phyloP scores from a whole-genome alignment of 2,888 invertebrate genomes.

The Eustalomyia histrio region DNA sequence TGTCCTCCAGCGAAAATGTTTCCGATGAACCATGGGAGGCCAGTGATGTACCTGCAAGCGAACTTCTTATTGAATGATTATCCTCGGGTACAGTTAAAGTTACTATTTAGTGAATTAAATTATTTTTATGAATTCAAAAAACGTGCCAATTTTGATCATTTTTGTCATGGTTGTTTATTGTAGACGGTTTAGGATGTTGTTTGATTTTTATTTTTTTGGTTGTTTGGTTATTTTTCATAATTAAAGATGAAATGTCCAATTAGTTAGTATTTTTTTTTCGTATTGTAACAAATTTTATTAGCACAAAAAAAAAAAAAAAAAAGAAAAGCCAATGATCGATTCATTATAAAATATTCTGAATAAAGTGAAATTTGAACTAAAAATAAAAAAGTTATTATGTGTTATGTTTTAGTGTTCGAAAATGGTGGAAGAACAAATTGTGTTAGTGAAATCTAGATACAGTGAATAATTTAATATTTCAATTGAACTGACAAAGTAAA shows the following conservation, averaged over 20 bases:
- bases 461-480: neutral
- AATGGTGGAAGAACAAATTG: slow-evolving; percentile 9
- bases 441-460: slow-evolving; percentile 26
- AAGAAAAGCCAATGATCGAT: slow-evolving; percentile 43
- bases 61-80: slow-evolving; percentile 79
- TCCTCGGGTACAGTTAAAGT: slow-evolving; percentile 79
- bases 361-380: slow-evolving; percentile 15
- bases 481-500: no score
- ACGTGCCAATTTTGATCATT: slow-evolving; percentile 52
- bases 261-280: neutral
- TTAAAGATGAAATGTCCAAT: neutral
- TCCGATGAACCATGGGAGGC: slow-evolving; percentile 79
- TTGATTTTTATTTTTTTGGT: slow-evolving; percentile 24
- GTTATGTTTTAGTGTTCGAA: slow-evolving; percentile 26
- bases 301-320: slow-evolving; percentile 38
- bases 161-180: slow-evolving; percentile 44
- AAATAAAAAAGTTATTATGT: slow-evolving; percentile 12
- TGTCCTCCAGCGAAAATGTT: slow-evolving; percentile 79
- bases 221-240: slow-evolving; percentile 31
- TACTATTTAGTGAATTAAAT: slow-evolving; percentile 71
- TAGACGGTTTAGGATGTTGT: slow-evolving; percentile 15
- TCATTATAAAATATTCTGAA: slow-evolving; percentile 9
- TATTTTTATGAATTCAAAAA: slow-evolving; percentile 46
- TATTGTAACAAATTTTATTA: neutral
- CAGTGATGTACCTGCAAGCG: slow-evolving; percentile 80